These are phyloP conservation scores for Equus przewalskii DNA, from an alignment of 2,113 vertebrate genomes.

Conservation along the genomic window DNA sequence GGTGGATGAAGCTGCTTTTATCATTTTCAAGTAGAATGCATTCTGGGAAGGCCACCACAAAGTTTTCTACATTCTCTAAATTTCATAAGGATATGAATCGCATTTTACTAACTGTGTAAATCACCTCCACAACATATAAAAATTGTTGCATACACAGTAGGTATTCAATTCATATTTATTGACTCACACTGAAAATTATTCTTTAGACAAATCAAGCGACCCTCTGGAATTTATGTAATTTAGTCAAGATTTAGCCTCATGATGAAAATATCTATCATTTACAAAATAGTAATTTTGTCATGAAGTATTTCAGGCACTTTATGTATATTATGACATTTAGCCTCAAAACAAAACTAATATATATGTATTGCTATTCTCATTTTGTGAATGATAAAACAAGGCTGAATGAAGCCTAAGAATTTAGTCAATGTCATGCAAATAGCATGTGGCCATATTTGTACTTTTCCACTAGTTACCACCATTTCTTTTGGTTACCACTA, in stretches of 20 bases:
- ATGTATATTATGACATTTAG: not conserved
- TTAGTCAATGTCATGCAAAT: not conserved
- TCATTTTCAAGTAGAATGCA: not conserved
- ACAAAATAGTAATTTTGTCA: not conserved
- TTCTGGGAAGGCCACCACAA: not conserved
- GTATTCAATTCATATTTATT: not conserved
- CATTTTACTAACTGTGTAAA: not conserved
- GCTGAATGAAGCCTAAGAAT: not conserved
- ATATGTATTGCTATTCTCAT: not conserved
- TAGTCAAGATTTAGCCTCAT: not conserved
- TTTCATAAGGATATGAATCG: not conserved
- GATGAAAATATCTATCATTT: not conserved
- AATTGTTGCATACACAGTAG: not conserved
- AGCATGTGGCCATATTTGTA: not conserved
- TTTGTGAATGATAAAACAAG: not conserved
- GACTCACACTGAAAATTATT: constrained; percentile 25
- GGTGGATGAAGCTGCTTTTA: not conserved
- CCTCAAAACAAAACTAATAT: not conserved
- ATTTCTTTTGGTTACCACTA: not conserved
- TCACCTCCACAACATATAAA: not conserved
- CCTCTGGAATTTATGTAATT: not conserved
- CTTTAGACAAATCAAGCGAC: not conserved
- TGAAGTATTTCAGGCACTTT: not conserved
- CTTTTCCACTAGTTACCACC: not conserved
- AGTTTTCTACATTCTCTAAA: not conserved